Percentiles rank a stretch among this genome's conserved stretches.
Conservation (phyloP, 2,888 invertebrate genomes). For the Cenopis cana region DNA sequence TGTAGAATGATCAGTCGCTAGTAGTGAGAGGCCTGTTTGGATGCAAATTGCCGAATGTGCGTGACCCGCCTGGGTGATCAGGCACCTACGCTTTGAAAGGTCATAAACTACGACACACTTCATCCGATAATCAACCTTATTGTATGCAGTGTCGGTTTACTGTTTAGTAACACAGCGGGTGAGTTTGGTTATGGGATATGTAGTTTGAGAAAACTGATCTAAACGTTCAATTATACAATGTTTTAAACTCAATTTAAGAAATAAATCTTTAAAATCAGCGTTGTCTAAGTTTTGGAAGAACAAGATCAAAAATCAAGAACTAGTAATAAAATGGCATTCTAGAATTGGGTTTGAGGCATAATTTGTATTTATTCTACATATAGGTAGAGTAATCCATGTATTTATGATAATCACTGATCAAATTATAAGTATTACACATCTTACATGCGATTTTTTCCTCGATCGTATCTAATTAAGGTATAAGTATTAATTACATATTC, state of each 20-base stretch:
- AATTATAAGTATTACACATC: no score
- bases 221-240: constrained; percentile 31
- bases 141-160: not conserved
- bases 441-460: no score
- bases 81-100: not conserved
- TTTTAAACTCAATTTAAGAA: not conserved
- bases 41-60: constrained; percentile 43
- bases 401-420: no score
- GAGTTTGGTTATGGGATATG: not conserved
- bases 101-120: not conserved
- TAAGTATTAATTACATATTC: no score
- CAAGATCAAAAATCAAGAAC: no score
- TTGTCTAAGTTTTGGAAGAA: no score
- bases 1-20: constrained; percentile 39
- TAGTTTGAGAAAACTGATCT: constrained; percentile 23
- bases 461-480: no score
- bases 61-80: constrained; percentile 35
- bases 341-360: no score
- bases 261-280: not conserved
- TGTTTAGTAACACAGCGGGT: not conserved
- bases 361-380: no score
- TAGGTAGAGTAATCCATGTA: no score
- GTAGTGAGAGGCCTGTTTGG: constrained; percentile 40
- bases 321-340: no score
- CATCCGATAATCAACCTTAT: constrained; percentile 16